Evolutionary conservation across 2,888 invertebrate genomes (phyloP), one percentile per base, ranked within the genome.

Genomic region (Noctua pronuba): DNA sequence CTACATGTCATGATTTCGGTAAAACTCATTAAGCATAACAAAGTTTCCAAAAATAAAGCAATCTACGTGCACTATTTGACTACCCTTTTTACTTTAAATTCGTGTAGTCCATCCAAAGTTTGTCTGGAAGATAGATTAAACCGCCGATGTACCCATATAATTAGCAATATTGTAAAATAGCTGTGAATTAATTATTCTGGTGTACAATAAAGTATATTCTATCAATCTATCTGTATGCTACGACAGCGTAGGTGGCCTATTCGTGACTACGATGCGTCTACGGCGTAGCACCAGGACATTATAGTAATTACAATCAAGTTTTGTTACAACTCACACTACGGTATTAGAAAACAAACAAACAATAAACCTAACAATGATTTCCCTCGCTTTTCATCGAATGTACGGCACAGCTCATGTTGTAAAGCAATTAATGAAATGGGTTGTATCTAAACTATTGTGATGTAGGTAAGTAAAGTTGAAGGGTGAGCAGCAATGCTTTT

Each of bases 401-500:
- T 65, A 73, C 28, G 38, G 16, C 55, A 28, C 35, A 64, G 41
- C 71, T 83, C 68, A 73, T 79, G 84, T 73, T 75, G 65, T 74
- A 83, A 79, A 79, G 67, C 77, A 87, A 85, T 85, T 85, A 86
- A 77, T 79, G 62, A 79, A 86, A 86, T 82, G 82, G 82, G 31
- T 87, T 80, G 70, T 73, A 73, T 71, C 73, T 76, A 83, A 81
- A 87, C 77, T 85, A 88, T 82, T 84, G 81, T 84, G 80, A 84
- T 81, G 79, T 84, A 85, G 65, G 78, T 83, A 75, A 76, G 83
- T 83, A 75, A 81, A 86, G 77, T 79, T 78, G 83, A 86, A 84
- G 83, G 86, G 85, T 82, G 86, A 90, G 90, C 88, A 90, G 91
- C 90, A 92, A 92, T 92, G 91, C 92, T 92, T 93, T 94, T 92